Evolutionary conservation across 2,888 invertebrate species (phyloP).

Genomic region (Euplexia lucipara): DNA sequence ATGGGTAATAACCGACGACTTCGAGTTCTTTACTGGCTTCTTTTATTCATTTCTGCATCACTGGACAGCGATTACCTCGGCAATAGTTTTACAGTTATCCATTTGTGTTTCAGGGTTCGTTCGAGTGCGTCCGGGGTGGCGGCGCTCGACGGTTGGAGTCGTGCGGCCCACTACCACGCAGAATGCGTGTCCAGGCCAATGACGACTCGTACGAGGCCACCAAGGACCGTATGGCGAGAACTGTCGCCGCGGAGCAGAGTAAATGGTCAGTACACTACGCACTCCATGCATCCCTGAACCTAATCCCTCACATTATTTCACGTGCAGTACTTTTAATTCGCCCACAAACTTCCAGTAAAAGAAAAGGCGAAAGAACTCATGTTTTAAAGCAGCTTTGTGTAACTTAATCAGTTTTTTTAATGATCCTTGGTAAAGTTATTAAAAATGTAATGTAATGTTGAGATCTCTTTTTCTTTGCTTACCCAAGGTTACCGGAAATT

Average conservation of each 20-base stretch:
- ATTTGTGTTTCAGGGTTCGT: slow-evolving; percentile 94
- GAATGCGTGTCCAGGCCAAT: slow-evolving; percentile 98
- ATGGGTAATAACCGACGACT: background rate
- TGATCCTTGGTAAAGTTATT: slow-evolving; percentile 27
- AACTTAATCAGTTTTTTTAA: slow-evolving; percentile 21
- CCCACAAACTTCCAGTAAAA: slow-evolving; percentile 1
- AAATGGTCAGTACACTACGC: slow-evolving; percentile 93
- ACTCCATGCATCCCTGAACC: background rate
- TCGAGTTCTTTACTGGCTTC: background rate
- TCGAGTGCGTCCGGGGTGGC: slow-evolving; percentile 95
- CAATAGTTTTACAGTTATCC: slow-evolving; percentile 9
- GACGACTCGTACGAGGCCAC: slow-evolving; percentile 99
- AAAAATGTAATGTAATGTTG: slow-evolving; percentile 27
- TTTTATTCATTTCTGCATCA: background rate
- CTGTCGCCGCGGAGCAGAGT: slow-evolving; percentile 98
- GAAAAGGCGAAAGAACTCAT: background rate
- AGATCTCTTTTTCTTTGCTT: slow-evolving; percentile 16
- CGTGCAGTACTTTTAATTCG: slow-evolving; percentile 2
- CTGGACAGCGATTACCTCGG: background rate
- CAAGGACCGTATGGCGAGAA: slow-evolving; percentile 97
- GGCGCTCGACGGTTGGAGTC: slow-evolving; percentile 93
- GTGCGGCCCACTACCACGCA: slow-evolving; percentile 96
- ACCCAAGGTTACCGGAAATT: slow-evolving; percentile 14
- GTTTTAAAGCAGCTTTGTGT: slow-evolving; percentile 1
- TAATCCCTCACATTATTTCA: slow-evolving; percentile 31